A percentile compares a stretch with the other conserved stretches of the same genome.
Conservation (phyloP, 2,113 vertebrate genomes). For the Ovis canadensis region DNA sequence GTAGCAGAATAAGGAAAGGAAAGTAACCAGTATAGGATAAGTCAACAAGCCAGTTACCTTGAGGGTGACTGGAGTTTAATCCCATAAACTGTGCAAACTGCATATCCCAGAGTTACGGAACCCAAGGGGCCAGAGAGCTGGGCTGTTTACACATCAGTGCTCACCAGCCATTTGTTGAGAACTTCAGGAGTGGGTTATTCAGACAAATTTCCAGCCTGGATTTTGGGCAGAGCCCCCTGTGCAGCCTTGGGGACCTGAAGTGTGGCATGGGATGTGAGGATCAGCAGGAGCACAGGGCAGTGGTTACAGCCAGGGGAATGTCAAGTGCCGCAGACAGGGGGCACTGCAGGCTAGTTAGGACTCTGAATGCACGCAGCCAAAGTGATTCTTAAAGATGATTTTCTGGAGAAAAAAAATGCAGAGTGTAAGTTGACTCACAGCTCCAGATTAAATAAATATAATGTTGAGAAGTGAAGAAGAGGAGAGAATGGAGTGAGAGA, state of each 20-base stretch:
- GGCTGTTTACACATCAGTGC: neutral
- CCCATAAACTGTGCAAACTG: neutral
- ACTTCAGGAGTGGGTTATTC: neutral
- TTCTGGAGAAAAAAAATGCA: neutral
- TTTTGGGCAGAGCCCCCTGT: neutral
- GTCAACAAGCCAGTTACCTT: neutral
- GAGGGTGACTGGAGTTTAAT: neutral
- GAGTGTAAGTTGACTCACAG: neutral
- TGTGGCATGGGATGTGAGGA: neutral
- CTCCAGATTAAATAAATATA: neutral
- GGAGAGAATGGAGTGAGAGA: neutral
- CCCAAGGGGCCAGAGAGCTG: too few species aligned
- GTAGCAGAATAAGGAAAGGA: neutral
- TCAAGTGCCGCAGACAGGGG: too few species aligned
- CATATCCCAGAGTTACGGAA: neutral
- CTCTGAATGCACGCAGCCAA: neutral
- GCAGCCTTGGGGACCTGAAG: neutral
- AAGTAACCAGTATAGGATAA: fast-evolving
- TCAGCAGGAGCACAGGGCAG: neutral
- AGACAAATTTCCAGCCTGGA: neutral
- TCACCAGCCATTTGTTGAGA: neutral
- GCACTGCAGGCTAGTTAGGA: neutral
- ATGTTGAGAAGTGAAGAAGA: neutral
- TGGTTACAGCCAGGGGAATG: neutral
- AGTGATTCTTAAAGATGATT: neutral